Base-by-base conservation (phyloP, 1,140 invertebrate genomes). In the Probaryconus sp. region DNA sequence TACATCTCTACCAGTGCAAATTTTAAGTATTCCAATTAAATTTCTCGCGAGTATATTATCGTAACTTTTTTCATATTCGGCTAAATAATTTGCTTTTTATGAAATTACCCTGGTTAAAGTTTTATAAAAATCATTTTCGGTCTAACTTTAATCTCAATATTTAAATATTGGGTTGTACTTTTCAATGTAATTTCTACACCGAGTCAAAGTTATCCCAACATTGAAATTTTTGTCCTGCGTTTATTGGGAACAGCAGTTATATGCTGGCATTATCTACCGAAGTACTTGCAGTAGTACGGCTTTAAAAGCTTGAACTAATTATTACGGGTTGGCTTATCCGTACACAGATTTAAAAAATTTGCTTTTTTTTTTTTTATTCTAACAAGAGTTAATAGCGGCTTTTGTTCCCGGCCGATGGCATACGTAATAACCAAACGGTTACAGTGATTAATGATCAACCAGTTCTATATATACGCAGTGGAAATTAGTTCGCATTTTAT, bases 351-450 rank as follows among this genome's bases (percentile, higher is more conserved):
- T n/a, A n/a, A n/a, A n/a, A n/a, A n/a, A n/a, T n/a, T n/a, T n/a
- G n/a, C n/a, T n/a, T n/a, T n/a, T 35, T 28, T 31, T 48, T 13
- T 4, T 16, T 17, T 47, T 38, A 50, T 60, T 60, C 58, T 24
- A 35, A 26, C 7, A 6, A 20, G 18, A 20, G 60, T 33, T 51
- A 53, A 53, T 53, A 11, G 16, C 28, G 30, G 17, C 17, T 47
- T 38, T 67, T 55, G 48, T 61, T 53, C 58, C 13, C 42, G 45
- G 38, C 47, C 56, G 50, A 63, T 71, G 43, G 43, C 56, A 71
- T 71, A 63, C 21, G 60, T 64, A 72, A 72, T 64, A 72, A 58
- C 60, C 9, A 58, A 72, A 63, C 51, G 21, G 35, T 61, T 64
- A 45, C 35, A 18, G 51, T 55, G 68, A 72, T 70, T 70, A 70